Evolutionary conservation across 1,140 invertebrate genomes (phyloP), one percentile per base, ranked within the genome.

Genomic region (Zophobas morio): DNA sequence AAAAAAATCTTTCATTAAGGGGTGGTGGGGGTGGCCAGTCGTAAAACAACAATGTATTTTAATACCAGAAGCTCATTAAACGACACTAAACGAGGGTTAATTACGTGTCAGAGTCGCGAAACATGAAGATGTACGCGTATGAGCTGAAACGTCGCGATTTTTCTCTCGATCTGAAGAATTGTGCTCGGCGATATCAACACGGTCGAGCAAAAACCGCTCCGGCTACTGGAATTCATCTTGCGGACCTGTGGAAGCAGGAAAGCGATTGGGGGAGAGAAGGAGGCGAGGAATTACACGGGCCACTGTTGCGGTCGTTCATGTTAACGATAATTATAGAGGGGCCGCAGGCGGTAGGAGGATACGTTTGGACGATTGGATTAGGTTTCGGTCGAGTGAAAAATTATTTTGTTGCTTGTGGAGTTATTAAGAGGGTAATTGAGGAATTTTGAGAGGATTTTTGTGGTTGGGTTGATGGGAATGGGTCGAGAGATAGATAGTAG

Each of bases 191-290:
- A 66, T 66, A 66, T 66, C 60, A 66, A 66, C 60, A 75, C 74
- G 20, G 32, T n/a, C 36, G 49, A 6, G 47, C 74, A 75, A 75
- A 75, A 75, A 75, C 74, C 39, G 40, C 56, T 75, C 47, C 57
- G 56, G 74, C 74, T 75, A 75, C 74, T 60, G 74, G 74, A 75
- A 75, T 75, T 75, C 47, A 51, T 46, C 47, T 5, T 8, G 34
- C 20, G 46, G 70, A 1, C 33, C 70, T 36, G n/a, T 33, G 32
- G 70, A 8, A 35, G 1, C 40, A 2, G 35, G 1, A 2, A 0
- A 8, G 33, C 3, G 0, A 4, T 0, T 6, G 46, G n/a, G 32
- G 32, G 2, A 8, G 20, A 2, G 5, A n/a, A n/a, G n/a, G 20
- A n/a, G 57, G 4, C 6, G 32, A 51, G 1, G 34, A 56, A 32